These are phyloP conservation scores for Conchocele bisecta DNA, from an alignment of 2,888 invertebrate species.

Conservation along the genomic window DNA sequence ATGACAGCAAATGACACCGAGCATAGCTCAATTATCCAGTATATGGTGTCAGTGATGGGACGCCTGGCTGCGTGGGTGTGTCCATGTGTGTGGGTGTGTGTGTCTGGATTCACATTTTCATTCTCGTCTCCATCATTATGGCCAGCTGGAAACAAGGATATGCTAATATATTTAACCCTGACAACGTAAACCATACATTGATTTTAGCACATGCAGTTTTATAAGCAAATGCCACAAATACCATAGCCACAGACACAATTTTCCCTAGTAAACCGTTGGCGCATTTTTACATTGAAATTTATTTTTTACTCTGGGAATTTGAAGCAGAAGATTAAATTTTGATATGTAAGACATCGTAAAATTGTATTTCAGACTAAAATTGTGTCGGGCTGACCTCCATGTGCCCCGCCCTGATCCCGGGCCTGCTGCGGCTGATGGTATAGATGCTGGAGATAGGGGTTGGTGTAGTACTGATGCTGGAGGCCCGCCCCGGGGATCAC, in stretches of 20 bases:
- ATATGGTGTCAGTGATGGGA: slow-evolving; percentile 15
- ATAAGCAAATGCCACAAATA: too few relatives aligned
- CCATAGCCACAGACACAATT: too few relatives aligned
- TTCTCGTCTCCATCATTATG: not conserved
- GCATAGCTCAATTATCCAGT: slow-evolving; percentile 68
- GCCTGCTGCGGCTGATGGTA: slow-evolving; percentile 29
- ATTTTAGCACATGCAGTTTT: too few relatives aligned
- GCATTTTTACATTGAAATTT: too few relatives aligned
- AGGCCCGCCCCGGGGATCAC: slow-evolving; percentile 49
- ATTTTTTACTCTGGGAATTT: too few relatives aligned
- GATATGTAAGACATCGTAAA: too few relatives aligned
- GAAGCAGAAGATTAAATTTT: too few relatives aligned
- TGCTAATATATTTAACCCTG: not conserved
- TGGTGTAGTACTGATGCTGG: slow-evolving; percentile 49
- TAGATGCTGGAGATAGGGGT: slow-evolving; percentile 51
- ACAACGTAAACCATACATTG: not conserved
- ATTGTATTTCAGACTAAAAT: too few relatives aligned
- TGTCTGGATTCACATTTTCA: slow-evolving; percentile 3
- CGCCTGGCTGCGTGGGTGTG: slow-evolving; percentile 27
- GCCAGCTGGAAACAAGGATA: not conserved
- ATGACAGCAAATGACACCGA: slow-evolving; percentile 86
- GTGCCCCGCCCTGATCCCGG: too few relatives aligned
- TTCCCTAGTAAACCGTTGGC: too few relatives aligned
- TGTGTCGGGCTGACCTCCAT: too few relatives aligned
- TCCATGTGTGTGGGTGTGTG: slow-evolving; percentile 45